Evolutionary conservation across 1,140 invertebrate genomes (phyloP), one percentile per base, ranked within the genome.

Genomic region (Bicyclus anynana): DNA sequence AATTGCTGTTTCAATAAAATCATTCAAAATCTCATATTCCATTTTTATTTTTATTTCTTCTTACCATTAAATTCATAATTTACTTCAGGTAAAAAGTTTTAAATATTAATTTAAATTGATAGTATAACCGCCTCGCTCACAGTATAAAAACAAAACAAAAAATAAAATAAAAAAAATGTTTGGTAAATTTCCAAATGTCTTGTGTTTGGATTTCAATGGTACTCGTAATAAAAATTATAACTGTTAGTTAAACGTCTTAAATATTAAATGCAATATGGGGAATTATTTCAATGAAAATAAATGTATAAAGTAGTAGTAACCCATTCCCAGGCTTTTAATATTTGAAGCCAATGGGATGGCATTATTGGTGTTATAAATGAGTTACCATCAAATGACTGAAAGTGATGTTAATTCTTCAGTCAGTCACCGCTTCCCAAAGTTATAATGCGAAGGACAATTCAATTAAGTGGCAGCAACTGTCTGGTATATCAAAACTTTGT

Each of bases 371-470:
- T 51, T 51, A 51, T 7, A 17, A 33, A 50, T 33, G 17, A n/a
- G 38, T 52, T 40, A 52, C 12, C 16, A 10, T 18, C 9, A 13
- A 35, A 47, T 47, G 53, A 14, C n/a, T 14, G 10, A 35, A 17
- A 14, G 18, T 6, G 12, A 16, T 14, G 18, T 53, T 53, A 46
- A 3, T 16, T 53, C 40, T 6, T 46, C 12, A 46, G 40, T 29
- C 44, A 17, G 40, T 38, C 13, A 58, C 55, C 55, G 55, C 55
- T 58, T n/a, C 55, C 55, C 55, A 44, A 16, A 58, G 18, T 53
- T 20, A 14, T 21, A 10, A 33, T 27, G n/a, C 42, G 6, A 20
- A 14, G 40, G 17, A 29, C 52, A 26, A 53, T 46, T 46, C 52
- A 42, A 42, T 44, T 12, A 44, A 33, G 12, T 33, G n/a, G n/a